A percentile compares a stretch with the other conserved stretches of the same genome.
Evolutionary conservation across 2,888 invertebrate species (phyloP).

Genomic region (Zygothrica quintamaculata): DNA sequence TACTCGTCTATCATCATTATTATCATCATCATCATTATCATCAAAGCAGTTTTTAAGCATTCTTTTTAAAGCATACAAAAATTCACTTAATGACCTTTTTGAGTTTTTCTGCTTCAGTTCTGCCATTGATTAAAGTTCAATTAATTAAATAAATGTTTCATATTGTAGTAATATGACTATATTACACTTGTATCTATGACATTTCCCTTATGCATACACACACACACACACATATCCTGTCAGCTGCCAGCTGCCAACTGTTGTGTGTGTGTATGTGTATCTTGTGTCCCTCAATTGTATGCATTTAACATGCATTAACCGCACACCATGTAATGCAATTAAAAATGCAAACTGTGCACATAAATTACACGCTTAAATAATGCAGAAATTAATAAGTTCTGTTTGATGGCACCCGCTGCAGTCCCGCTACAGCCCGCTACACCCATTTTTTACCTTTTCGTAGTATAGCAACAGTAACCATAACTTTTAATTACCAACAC

Average conservation of each 20-base stretch:
- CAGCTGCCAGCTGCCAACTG: neutral
- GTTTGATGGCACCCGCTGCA: slow-evolving; percentile 39
- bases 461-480: slow-evolving; percentile 32
- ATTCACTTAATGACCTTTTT: slow-evolving; percentile 29
- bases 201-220: slow-evolving; percentile 8
- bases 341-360: slow-evolving; percentile 75
- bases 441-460: no score
- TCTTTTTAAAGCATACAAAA: neutral
- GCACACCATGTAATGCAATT: slow-evolving; percentile 72
- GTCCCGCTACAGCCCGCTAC: neutral
- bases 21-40: neutral
- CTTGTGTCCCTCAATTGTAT: slow-evolving; percentile 50
- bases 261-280: neutral
- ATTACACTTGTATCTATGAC: slow-evolving; percentile 38
- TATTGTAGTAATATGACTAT: slow-evolving; percentile 49
- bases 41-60: neutral
- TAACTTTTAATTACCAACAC: slow-evolving; percentile 71
- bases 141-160: slow-evolving; percentile 71
- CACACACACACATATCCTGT: no score
- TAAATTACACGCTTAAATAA: slow-evolving; percentile 77
- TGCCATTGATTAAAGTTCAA: slow-evolving; percentile 73
- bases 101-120: slow-evolving; percentile 7
- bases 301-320: slow-evolving; percentile 79
- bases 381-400: slow-evolving; percentile 78
- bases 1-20: slow-evolving; percentile 6